phyloP scores from a whole-genome alignment of 2,888 invertebrate species.

The Eupeodes latifasciatus region DNA sequence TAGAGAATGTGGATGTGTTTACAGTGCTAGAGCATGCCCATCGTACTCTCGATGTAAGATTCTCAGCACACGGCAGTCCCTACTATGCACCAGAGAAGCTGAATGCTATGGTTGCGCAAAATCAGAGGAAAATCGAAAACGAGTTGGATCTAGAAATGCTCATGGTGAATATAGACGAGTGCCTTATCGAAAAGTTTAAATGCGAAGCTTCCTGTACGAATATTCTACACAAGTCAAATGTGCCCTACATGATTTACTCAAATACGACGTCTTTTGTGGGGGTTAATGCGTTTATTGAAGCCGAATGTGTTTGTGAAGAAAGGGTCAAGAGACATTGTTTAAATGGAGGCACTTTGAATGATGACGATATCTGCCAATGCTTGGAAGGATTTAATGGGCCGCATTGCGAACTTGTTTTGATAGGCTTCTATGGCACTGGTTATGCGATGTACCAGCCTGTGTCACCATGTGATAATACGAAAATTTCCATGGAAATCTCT shows the following conservation, averaged over 20 bases:
- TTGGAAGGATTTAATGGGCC: conserved; percentile 92
- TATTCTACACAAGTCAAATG: conserved; percentile 89
- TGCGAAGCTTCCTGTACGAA: conserved; percentile 92
- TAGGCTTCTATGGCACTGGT: conserved; percentile 95
- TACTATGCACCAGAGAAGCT: conserved; percentile 95
- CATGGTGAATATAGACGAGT: conserved; percentile 96
- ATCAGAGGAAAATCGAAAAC: conserved; percentile 89
- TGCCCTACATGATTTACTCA: conserved; percentile 93
- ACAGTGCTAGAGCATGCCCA: conserved; percentile 90
- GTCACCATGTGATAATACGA: conserved; percentile 93
- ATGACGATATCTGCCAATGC: conserved; percentile 90
- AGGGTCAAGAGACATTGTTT: conserved; percentile 87
- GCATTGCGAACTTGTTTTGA: conserved; percentile 94
- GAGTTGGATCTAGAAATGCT: conserved; percentile 90
- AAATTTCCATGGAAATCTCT: conserved; percentile 92
- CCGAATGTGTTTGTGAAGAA: conserved; percentile 89
- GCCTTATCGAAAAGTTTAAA: conserved; percentile 90
- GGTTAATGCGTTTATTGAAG: conserved; percentile 92
- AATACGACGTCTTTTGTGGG: conserved; percentile 98
- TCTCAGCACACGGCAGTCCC: conserved; percentile 96
- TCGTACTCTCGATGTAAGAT: conserved; percentile 92
- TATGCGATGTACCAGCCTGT: conserved; percentile 97
- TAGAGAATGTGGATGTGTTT: conserved; percentile 95
- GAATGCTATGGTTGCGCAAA: conserved; percentile 91
- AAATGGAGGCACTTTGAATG: conserved; percentile 90